phyloP scores from a whole-genome alignment of 2,797 vertebrate genomes.

The Sebastes nivosus region DNA sequence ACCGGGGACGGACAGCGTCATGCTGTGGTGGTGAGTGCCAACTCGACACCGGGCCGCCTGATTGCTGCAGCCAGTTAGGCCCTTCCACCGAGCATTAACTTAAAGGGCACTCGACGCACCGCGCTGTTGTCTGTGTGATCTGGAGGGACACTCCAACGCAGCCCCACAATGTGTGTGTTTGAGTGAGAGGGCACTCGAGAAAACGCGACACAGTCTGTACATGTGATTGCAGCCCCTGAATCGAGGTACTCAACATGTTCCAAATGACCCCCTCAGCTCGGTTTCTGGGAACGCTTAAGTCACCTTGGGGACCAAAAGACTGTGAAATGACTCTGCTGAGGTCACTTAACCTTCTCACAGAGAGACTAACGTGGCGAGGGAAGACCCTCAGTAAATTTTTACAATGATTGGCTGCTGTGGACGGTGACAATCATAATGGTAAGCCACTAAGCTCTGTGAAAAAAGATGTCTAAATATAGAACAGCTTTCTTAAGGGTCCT shows the following conservation, averaged over 20 bases:
- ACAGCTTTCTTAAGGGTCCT: slow-evolving; percentile 11
- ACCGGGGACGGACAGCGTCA: slow-evolving; percentile 61
- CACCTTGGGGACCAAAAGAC: slow-evolving; percentile 67
- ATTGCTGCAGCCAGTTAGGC: slow-evolving; percentile 67
- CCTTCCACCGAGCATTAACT: slow-evolving; percentile 65
- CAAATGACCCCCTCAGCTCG: slow-evolving; percentile 54
- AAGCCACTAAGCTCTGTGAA: slow-evolving; percentile 9
- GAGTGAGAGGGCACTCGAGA: slow-evolving; percentile 64
- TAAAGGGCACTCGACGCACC: slow-evolving; percentile 70
- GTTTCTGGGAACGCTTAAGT: slow-evolving; percentile 52
- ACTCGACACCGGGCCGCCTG: slow-evolving; percentile 47
- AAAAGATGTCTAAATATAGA: slow-evolving; percentile 31
- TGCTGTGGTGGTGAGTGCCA: slow-evolving; percentile 59
- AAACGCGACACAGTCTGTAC: slow-evolving; percentile 52
- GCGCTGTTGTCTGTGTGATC: slow-evolving; percentile 53
- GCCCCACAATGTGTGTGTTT: slow-evolving; percentile 45
- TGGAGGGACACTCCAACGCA: slow-evolving; percentile 60
- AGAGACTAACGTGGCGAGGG: slow-evolving; percentile 12
- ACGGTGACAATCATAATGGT: slow-evolving; percentile 23
- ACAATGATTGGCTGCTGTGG: slow-evolving; percentile 48
- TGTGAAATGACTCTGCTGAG: slow-evolving; percentile 68
- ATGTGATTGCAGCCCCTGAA: slow-evolving; percentile 68
- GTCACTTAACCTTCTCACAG: slow-evolving; percentile 63
- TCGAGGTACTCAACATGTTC: slow-evolving; percentile 55
- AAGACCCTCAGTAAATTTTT: slow-evolving; percentile 40